A percentile compares a stretch with the other conserved stretches of the same genome.
These are phyloP conservation scores for Trichopoda pennipes DNA, from an alignment of 2,888 invertebrate genomes.

Conservation along the genomic window DNA sequence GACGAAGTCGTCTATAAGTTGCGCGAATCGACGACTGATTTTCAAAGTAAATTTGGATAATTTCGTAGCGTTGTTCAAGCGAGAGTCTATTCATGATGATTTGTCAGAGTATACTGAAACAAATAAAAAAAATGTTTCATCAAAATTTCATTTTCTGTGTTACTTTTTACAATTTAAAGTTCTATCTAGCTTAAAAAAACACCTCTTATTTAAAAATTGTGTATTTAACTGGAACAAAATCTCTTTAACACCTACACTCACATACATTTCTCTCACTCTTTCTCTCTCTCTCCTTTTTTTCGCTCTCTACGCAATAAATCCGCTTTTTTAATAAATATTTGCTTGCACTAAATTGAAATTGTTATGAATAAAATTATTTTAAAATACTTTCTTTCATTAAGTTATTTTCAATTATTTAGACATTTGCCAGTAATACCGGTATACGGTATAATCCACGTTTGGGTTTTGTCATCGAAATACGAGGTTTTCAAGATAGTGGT, in stretches of 20 bases:
- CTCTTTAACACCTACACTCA: background rate
- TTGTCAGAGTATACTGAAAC: too few species aligned
- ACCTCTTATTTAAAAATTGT: too few species aligned
- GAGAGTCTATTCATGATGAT: too few species aligned
- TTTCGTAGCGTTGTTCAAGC: too few species aligned
- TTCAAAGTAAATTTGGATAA: too few species aligned
- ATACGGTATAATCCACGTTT: slow-evolving; percentile 78
- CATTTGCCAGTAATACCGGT: slow-evolving; percentile 75
- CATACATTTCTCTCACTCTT: background rate
- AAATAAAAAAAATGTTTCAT: too few species aligned
- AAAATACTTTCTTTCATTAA: slow-evolving; percentile 27
- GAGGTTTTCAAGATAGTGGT: slow-evolving; percentile 77
- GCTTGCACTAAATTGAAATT: slow-evolving; percentile 35
- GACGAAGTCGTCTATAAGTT: too few species aligned
- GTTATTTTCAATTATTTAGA: slow-evolving; percentile 71
- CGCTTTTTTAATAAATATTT: slow-evolving; percentile 29
- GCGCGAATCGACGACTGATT: too few species aligned
- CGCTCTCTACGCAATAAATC: slow-evolving; percentile 6
- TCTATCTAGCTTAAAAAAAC: too few species aligned
- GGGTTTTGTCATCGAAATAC: slow-evolving; percentile 78
- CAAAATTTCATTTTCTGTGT: too few species aligned
- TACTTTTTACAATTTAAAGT: too few species aligned
- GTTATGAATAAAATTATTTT: slow-evolving; percentile 3
- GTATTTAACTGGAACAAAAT: background rate
- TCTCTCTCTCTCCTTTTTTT: too few species aligned